These are phyloP conservation scores for Peromyscus nudipes DNA, from an alignment of 2,797 vertebrate genomes.

Conservation along the genomic window DNA sequence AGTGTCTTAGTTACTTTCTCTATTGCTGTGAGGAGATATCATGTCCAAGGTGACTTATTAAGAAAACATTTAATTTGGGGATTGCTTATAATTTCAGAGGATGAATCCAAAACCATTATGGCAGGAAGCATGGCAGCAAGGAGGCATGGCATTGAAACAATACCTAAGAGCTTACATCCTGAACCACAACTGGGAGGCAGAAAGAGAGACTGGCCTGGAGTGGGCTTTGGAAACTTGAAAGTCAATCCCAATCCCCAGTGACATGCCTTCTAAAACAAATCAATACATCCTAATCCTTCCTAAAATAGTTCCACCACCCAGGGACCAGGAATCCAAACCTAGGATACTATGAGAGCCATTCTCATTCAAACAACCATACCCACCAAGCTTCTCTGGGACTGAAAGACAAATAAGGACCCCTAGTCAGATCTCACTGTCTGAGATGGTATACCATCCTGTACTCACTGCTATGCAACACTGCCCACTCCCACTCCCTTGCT, in stretches of 20 bases:
- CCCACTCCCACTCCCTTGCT: neutral
- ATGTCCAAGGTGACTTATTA: neutral
- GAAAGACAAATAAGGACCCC: neutral
- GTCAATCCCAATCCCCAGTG: neutral
- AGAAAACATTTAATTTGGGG: neutral
- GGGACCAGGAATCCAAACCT: neutral
- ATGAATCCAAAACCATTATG: neutral
- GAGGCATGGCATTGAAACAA: neutral
- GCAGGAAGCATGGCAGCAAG: neutral
- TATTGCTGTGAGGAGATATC: neutral
- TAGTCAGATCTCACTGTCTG: neutral
- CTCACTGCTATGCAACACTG: neutral
- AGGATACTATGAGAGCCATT: neutral
- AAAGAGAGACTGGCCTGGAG: neutral
- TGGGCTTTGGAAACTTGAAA: neutral
- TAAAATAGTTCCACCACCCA: neutral
- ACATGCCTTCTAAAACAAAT: neutral
- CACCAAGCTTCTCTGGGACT: neutral
- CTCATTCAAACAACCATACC: neutral
- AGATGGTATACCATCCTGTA: neutral
- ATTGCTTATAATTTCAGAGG: neutral
- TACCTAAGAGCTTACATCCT: neutral
- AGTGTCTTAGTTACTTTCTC: neutral
- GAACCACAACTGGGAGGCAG: neutral
- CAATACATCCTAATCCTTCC: neutral